Conservation (phyloP, 1,140 invertebrate genomes). For the Portunus trituberculatus region DNA sequence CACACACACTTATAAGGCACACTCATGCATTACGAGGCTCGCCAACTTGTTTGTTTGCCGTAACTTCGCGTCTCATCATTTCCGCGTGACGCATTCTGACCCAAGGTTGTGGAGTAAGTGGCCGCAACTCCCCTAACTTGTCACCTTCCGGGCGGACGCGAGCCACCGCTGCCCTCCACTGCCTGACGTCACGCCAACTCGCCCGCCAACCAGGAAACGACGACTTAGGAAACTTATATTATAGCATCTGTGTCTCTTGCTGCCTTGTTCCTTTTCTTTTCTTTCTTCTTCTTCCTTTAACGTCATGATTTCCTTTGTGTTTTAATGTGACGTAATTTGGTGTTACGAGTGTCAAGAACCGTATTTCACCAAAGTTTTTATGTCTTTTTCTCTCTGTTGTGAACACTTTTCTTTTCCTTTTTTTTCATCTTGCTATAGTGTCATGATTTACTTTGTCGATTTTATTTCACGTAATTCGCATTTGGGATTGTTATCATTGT, state of each 20-base stretch:
- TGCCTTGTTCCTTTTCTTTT: background rate
- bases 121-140: background rate
- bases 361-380: too few relatives aligned
- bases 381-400: too few relatives aligned
- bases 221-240: too few relatives aligned
- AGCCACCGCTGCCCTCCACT: background rate
- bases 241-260: too few relatives aligned
- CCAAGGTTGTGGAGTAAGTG: background rate
- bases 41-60: background rate
- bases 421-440: too few relatives aligned
- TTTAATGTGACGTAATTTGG: too few relatives aligned
- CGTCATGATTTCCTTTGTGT: background rate
- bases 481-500: too few relatives aligned
- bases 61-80: background rate
- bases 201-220: background rate
- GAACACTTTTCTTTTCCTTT: too few relatives aligned
- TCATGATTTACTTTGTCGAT: too few relatives aligned
- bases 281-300: background rate
- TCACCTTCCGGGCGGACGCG: background rate
- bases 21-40: background rate
- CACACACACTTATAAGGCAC: background rate
- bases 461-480: too few relatives aligned
- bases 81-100: background rate
- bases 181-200: background rate
- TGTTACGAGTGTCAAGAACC: too few relatives aligned